Evolutionary conservation across 2,888 invertebrate species (phyloP).

Genomic region (Anorthoa munda): DNA sequence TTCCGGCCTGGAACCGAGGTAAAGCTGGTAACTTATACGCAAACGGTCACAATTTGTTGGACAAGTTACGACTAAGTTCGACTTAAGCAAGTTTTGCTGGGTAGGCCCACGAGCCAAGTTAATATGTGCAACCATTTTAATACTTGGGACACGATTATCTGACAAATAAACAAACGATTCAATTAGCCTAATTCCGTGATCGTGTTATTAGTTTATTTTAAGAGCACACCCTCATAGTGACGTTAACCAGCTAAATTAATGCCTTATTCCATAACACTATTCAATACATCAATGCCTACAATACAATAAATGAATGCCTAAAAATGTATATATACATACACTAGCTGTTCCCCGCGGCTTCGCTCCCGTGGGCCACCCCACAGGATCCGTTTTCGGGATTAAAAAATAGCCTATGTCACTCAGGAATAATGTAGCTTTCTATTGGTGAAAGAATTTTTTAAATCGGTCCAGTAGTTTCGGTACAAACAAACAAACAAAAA

Average conservation of each 20-base stretch:
- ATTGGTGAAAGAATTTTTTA: too few species aligned
- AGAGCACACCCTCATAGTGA: neutral
- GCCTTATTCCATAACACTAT: too few species aligned
- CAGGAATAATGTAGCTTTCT: too few species aligned
- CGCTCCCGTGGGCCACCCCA: too few species aligned
- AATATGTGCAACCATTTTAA: slow-evolving; percentile 45
- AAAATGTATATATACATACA: too few species aligned
- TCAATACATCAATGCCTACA: too few species aligned
- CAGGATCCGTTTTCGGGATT: too few species aligned
- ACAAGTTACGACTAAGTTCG: slow-evolving; percentile 23
- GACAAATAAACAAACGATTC: slow-evolving; percentile 38
- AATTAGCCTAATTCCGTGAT: slow-evolving; percentile 35
- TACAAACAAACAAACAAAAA: too few species aligned
- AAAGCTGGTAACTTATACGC: slow-evolving; percentile 34
- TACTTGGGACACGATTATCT: slow-evolving; percentile 43
- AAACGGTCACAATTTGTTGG: slow-evolving; percentile 39
- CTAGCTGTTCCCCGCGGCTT: too few species aligned
- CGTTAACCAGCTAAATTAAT: neutral
- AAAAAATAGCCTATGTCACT: too few species aligned
- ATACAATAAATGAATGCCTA: too few species aligned
- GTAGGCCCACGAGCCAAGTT: slow-evolving; percentile 20
- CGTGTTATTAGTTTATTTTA: neutral
- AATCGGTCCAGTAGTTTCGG: too few species aligned
- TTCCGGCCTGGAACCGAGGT: slow-evolving; percentile 34
- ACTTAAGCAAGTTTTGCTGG: neutral